Evolutionary conservation across 2,113 vertebrate genomes (phyloP), one percentile per base, ranked within the genome.

Genomic region (Suncus etruscus): DNA sequence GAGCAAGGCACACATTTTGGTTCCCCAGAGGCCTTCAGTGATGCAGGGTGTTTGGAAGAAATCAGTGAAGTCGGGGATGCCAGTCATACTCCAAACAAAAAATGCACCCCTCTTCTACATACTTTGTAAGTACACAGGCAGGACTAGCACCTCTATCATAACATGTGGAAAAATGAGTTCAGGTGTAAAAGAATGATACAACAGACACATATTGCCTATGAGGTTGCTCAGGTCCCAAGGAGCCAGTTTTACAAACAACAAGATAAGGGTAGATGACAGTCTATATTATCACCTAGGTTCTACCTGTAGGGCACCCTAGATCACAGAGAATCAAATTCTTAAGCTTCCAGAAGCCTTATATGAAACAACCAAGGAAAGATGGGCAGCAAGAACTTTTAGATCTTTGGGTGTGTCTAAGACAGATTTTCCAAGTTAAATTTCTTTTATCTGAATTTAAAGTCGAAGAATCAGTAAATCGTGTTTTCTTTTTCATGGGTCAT

Each of bases 401-500:
- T 68, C 32, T 14, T 0, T 75, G 32, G 51, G 31, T 16, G 8
- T 39, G 29, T 39, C 48, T 65, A 50, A 32, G 22, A 48, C 66
- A 89, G 75, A 75, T 11, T n/a, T 47, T 69, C 68, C 69, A 58
- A 58, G 24, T 80, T 76, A 89, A 80, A 85, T 58, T 7, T 87
- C 70, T 86, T 75, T 69, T 78, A 77, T 91, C 47, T 50, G 68
- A 78, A 83, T 83, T 75, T 87, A 91, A 92, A 50, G 29, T 58
- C 92, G 48, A 61, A 85, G 47, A 85, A 65, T 66, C 25, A 16
- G 25, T 61, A 87, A 87, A 83, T 51, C 83, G 73, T 66, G 11
- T 75, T 85, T 29, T 69, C 16, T 76, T 82, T 94, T 86, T 75
- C 72, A 29, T 87, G 22, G 74, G 18, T 87, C 85, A 48, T 47